Percentiles rank a stretch among this genome's conserved stretches.
Evolutionary conservation across 2,113 vertebrate genomes (phyloP).

Genomic region (Amphiprion percula): DNA sequence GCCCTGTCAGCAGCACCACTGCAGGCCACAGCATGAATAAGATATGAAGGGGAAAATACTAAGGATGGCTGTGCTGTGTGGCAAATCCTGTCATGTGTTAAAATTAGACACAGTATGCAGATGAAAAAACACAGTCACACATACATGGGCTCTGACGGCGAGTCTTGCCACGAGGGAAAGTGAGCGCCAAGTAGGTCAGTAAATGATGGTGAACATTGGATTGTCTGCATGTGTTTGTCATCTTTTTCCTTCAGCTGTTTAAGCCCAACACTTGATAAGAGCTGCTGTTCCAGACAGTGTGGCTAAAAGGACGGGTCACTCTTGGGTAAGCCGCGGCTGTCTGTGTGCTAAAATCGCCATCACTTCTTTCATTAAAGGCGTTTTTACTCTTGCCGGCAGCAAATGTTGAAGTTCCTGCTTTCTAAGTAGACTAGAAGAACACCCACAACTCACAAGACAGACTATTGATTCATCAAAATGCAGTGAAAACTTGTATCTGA

Average conservation of each 20-base stretch:
- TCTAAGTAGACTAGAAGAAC: neutral
- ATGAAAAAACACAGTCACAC: slow-evolving; percentile 34
- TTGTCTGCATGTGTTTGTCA: slow-evolving; percentile 22
- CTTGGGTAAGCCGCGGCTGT: neutral
- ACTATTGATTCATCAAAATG: too few relatives aligned
- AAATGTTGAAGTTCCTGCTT: slow-evolving; percentile 12
- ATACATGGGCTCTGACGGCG: slow-evolving; percentile 20
- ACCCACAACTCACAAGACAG: neutral
- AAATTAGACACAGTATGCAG: slow-evolving; percentile 59
- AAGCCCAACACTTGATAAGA: slow-evolving; percentile 18
- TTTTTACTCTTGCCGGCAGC: slow-evolving; percentile 8
- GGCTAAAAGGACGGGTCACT: slow-evolving; percentile 8
- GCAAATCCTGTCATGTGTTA: slow-evolving; percentile 62
- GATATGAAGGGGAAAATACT: slow-evolving; percentile 61
- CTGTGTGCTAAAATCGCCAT: slow-evolving; percentile 11
- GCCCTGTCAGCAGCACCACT: slow-evolving; percentile 50
- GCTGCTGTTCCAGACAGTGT: slow-evolving; percentile 19
- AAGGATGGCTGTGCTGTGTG: slow-evolving; percentile 39
- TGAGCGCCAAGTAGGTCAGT: slow-evolving; percentile 65
- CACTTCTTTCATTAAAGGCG: slow-evolving; percentile 4
- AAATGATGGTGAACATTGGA: slow-evolving; percentile 14
- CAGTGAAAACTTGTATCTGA: too few relatives aligned
- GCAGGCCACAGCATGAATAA: slow-evolving; percentile 73
- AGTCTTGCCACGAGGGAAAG: slow-evolving; percentile 40
- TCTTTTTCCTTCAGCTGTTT: slow-evolving; percentile 14